phyloP scores from a whole-genome alignment of 2,113 vertebrate genomes.

The Misgurnus mizolepis region DNA sequence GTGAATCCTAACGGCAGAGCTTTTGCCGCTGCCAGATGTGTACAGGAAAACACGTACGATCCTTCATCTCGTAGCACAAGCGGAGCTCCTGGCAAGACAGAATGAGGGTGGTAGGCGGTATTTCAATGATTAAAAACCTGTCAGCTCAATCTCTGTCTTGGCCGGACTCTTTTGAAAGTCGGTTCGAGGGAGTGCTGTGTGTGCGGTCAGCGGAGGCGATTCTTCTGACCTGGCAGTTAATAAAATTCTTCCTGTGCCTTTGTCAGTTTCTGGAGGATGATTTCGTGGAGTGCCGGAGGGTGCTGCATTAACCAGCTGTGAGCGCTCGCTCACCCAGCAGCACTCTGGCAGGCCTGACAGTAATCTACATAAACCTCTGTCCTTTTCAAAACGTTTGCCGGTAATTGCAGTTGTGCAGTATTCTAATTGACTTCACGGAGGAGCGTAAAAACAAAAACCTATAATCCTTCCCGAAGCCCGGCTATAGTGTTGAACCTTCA shows the following conservation, averaged over 20 bases:
- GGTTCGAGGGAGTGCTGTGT: slow-evolving; percentile 48
- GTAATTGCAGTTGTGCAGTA: slow-evolving; percentile 18
- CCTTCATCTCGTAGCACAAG: slow-evolving; percentile 14
- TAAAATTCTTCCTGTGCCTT: slow-evolving; percentile 73
- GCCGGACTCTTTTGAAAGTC: slow-evolving; percentile 31
- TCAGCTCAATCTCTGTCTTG: slow-evolving; percentile 47
- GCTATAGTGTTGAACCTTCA: slow-evolving; percentile 45
- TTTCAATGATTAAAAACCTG: slow-evolving; percentile 54
- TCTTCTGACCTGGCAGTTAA: slow-evolving; percentile 69
- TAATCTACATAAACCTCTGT: slow-evolving; percentile 59
- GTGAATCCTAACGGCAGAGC: background rate
- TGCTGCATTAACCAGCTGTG: slow-evolving; percentile 50
- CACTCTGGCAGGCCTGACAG: slow-evolving; percentile 59
- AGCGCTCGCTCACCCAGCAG: slow-evolving; percentile 54
- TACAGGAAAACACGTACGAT: background rate
- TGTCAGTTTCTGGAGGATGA: slow-evolving; percentile 69
- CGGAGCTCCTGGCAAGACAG: slow-evolving; percentile 33
- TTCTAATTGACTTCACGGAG: slow-evolving; percentile 43
- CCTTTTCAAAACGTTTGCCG: slow-evolving; percentile 54
- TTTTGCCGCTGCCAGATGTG: slow-evolving; percentile 14
- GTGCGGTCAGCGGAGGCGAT: slow-evolving; percentile 55
- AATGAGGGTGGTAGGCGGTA: slow-evolving; percentile 23
- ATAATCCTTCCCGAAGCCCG: slow-evolving; percentile 15
- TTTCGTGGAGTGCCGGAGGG: slow-evolving; percentile 59
- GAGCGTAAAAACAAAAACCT: slow-evolving; percentile 35